Base-by-base conservation (phyloP, 2,113 vertebrate species). In the Hiodon alosoides region DNA sequence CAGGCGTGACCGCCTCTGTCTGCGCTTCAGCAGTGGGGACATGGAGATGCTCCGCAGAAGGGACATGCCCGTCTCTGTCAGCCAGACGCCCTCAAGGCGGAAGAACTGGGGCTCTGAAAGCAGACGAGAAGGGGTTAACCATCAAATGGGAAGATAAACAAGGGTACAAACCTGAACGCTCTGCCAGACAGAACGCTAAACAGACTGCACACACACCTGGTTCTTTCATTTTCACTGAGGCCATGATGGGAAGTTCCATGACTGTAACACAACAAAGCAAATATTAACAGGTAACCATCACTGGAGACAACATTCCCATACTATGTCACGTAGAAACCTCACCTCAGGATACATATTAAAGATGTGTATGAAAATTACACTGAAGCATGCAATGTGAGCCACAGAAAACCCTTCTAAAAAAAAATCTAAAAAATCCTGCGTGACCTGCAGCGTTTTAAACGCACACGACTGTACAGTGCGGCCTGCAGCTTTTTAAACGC, bases 1-100 rank as follows among this genome's bases (percentile, higher is more conserved):
- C 0, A 89, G 90, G 74, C 95, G 93, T n/a, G 93, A 93, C 71
- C 95, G 94, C 57, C 96, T 92, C 79, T 97, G 96, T 16, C 96
- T 90, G 76, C 95, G 93, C 84, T 99, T 99, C 81, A 98, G 97
- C 67, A 98, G 84, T 0, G 97, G 97, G 0, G 96, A 97, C 88
- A 99, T 93, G 78, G 96, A 93, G 79, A 99, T 92, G 89, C 95
- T 96, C 4, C 96, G 94, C 46, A 99, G 93, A 82, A 98, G 91
- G 0, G 96, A 94, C 97, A 98, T 98, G 8, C 97, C 97, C 0
- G 94, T 91, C 86, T 98, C 97, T 0, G 97, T 99, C 82, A 99
- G 89, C 96, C 97, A 98, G 71, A 99, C 97, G 0, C 96, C 97
- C 82, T 98, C 97, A 0, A 98, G 92, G 14, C 95, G 92, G 86